Evolutionary conservation across 1,140 invertebrate genomes (phyloP).

Genomic region (Magallana ariakensis): DNA sequence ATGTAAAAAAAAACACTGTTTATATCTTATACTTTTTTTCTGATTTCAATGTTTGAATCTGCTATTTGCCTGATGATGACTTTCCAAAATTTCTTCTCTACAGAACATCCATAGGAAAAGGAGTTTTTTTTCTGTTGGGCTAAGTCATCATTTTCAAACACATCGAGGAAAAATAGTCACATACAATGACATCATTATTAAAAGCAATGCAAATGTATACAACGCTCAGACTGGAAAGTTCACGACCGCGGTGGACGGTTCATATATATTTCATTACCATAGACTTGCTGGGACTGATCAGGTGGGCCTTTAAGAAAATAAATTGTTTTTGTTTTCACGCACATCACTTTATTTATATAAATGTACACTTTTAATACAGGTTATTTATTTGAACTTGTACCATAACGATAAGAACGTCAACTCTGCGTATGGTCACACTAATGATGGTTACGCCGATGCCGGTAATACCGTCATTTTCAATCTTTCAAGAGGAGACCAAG

Average conservation of each 20-base stretch:
- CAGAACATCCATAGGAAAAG: background rate
- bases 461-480: conserved; percentile 51
- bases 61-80: too few species aligned
- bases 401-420: conserved; percentile 50
- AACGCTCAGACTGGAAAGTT: conserved; percentile 35
- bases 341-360: too few species aligned
- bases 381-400: conserved; percentile 51
- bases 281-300: conserved; percentile 32
- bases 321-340: background rate
- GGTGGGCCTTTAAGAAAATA: background rate
- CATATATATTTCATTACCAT: conserved; percentile 57
- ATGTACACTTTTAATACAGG: background rate
- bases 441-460: conserved; percentile 43
- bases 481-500: conserved; percentile 36
- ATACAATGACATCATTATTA: conserved; percentile 33
- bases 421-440: conserved; percentile 48
- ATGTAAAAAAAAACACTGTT: too few species aligned
- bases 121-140: conserved; percentile 41
- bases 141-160: conserved; percentile 26
- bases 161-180: conserved; percentile 37
- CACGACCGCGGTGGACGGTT: conserved; percentile 20
- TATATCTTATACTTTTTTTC: too few species aligned
- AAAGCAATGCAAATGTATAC: background rate
- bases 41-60: too few species aligned
- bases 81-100: too few species aligned